phyloP scores from a whole-genome alignment of 2,797 vertebrate genomes.

The Petrocephalus sullivani region DNA sequence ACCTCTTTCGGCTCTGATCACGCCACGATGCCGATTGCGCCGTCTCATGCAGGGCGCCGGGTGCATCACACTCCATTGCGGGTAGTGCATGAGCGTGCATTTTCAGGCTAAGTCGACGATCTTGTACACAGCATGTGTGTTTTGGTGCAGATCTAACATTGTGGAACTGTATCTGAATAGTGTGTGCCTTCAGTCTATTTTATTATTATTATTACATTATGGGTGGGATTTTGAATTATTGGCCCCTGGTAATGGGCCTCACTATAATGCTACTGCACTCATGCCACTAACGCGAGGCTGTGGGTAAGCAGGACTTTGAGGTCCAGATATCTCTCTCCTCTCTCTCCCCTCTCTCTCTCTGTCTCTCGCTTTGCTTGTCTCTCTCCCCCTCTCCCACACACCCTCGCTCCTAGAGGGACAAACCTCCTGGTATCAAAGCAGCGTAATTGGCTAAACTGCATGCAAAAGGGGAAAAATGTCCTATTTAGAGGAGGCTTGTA shows the following conservation, averaged over 20 bases:
- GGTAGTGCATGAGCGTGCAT: not conserved
- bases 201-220: not conserved
- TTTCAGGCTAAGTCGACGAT: not conserved
- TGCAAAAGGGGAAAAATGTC: constrained; percentile 25
- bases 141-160: not conserved
- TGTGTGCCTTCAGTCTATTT: not conserved
- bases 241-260: not conserved
- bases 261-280: not conserved
- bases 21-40: not conserved
- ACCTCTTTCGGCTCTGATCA: not conserved
- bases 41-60: not conserved
- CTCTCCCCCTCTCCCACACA: not conserved
- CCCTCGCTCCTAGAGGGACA: not conserved
- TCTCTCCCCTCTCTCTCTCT: not conserved
- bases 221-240: not conserved
- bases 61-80: not conserved
- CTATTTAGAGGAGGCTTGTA: not conserved
- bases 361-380: not conserved
- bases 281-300: not conserved
- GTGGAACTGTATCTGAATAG: not conserved
- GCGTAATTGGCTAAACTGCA: constrained; percentile 4
- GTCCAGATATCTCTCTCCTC: not conserved
- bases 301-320: not conserved
- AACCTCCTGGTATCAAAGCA: constrained; percentile 6
- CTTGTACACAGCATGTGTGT: not conserved